phyloP scores from a whole-genome alignment of 1,140 invertebrate species.

The Neelides sp. region DNA sequence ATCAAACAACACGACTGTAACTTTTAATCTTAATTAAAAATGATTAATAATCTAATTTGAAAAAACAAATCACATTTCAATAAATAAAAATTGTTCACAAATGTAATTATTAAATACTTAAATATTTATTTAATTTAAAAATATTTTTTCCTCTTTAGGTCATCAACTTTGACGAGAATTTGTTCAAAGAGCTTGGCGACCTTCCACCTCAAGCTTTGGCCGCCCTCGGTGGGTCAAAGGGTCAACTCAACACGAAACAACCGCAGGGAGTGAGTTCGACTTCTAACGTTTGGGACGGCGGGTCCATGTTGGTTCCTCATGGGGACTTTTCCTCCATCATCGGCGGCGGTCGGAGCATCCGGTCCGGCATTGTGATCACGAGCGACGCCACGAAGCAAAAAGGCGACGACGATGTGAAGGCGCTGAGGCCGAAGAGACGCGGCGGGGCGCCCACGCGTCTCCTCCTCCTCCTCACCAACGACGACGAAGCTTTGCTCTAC shows the following conservation, averaged over 20 bases:
- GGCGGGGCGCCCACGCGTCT: neutral
- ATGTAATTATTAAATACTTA: too few relatives aligned
- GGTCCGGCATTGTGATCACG: neutral
- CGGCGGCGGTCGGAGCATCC: neutral
- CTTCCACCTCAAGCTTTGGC: constrained; percentile 67
- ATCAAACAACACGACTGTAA: neutral
- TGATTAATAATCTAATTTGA: too few relatives aligned
- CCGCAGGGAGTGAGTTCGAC: neutral
- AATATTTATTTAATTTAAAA: neutral
- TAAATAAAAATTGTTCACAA: too few relatives aligned
- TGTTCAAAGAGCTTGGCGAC: constrained; percentile 48
- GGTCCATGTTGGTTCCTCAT: too few relatives aligned
- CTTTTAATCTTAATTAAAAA: neutral
- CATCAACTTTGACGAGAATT: constrained; percentile 74
- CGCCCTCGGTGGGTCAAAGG: too few relatives aligned
- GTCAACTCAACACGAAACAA: too few relatives aligned
- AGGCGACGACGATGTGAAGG: too few relatives aligned
- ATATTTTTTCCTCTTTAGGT: constrained; percentile 14
- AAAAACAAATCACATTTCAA: too few relatives aligned
- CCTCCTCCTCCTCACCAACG: constrained; percentile 1
- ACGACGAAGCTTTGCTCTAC: constrained; percentile 4
- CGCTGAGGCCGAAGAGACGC: constrained; percentile 3
- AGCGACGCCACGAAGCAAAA: too few relatives aligned
- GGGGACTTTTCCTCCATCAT: neutral
- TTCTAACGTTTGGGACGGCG: constrained; percentile 8